Conservation (phyloP, 2,888 invertebrate genomes). For the Acholoe squamosa region DNA sequence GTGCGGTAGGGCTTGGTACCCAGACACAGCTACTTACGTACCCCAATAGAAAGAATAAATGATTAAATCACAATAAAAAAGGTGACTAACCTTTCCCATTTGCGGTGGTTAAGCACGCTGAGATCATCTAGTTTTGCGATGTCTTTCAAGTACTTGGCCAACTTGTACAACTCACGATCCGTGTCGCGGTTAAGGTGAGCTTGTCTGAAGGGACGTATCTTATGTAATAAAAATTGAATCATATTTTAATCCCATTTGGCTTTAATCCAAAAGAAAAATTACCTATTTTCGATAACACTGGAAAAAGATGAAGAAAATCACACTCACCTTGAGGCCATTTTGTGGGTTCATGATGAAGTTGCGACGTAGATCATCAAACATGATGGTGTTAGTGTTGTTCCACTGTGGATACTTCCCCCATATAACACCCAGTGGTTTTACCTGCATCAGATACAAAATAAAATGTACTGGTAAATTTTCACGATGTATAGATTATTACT, state of each 20-base stretch:
- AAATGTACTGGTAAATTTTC: no score
- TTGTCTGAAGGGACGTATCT: constrained; percentile 93
- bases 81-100: constrained; percentile 89
- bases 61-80: no score
- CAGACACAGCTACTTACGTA: no score
- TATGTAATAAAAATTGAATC: constrained; percentile 41
- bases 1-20: no score
- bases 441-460: constrained; percentile 25
- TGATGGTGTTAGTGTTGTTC: constrained; percentile 95
- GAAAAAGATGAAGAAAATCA: no score
- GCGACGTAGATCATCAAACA: constrained; percentile 97
- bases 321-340: constrained; percentile 89
- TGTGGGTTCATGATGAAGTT: constrained; percentile 99
- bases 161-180: constrained; percentile 91
- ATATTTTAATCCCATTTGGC: background rate
- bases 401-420: constrained; percentile 97
- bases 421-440: constrained; percentile 91
- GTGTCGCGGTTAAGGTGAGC: constrained; percentile 93
- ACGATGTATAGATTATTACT: no score
- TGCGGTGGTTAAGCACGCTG: constrained; percentile 92
- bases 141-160: constrained; percentile 91
- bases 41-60: no score
- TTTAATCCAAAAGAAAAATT: no score
- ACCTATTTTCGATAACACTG: no score
- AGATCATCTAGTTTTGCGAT: constrained; percentile 93